These are phyloP conservation scores for Aphidius colemani DNA, from an alignment of 2,888 invertebrate species.

Conservation along the genomic window DNA sequence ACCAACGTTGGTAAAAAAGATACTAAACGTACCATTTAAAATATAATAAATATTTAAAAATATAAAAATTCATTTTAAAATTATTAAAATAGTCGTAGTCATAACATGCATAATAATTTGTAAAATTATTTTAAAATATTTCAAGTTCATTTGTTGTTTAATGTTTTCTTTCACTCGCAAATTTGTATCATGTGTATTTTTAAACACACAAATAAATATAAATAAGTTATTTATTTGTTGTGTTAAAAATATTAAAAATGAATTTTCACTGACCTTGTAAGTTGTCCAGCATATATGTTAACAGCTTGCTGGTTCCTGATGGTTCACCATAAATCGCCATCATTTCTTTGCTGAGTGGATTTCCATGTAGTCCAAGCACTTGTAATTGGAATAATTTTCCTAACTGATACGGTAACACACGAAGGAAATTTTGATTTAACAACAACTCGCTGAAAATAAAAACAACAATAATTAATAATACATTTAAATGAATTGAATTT, in stretches of 20 bases:
- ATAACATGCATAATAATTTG: too few relatives aligned
- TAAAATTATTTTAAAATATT: too few relatives aligned
- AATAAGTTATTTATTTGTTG: slow-evolving; percentile 4
- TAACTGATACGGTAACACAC: slow-evolving; percentile 93
- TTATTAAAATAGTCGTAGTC: too few relatives aligned
- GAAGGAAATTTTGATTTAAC: slow-evolving; percentile 91
- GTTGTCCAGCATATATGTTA: slow-evolving; percentile 94
- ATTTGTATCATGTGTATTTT: too few relatives aligned
- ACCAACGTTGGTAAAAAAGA: too few relatives aligned
- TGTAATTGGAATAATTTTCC: slow-evolving; percentile 97
- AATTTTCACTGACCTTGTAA: slow-evolving; percentile 76
- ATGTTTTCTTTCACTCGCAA: too few relatives aligned
- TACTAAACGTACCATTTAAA: too few relatives aligned
- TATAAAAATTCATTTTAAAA: too few relatives aligned
- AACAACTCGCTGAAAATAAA: slow-evolving; percentile 80
- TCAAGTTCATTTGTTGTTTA: too few relatives aligned
- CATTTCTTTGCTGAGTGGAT: slow-evolving; percentile 93
- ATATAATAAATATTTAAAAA: too few relatives aligned
- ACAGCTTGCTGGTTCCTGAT: slow-evolving; percentile 92
- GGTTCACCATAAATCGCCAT: slow-evolving; percentile 89
- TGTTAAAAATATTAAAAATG: slow-evolving; percentile 5
- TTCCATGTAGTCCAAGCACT: slow-evolving; percentile 89
- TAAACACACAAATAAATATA: not conserved
- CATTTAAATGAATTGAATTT: not conserved
- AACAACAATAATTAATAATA: slow-evolving; percentile 23